Conservation (phyloP, 1,140 invertebrate genomes). For the Calephelis virginiensis region DNA sequence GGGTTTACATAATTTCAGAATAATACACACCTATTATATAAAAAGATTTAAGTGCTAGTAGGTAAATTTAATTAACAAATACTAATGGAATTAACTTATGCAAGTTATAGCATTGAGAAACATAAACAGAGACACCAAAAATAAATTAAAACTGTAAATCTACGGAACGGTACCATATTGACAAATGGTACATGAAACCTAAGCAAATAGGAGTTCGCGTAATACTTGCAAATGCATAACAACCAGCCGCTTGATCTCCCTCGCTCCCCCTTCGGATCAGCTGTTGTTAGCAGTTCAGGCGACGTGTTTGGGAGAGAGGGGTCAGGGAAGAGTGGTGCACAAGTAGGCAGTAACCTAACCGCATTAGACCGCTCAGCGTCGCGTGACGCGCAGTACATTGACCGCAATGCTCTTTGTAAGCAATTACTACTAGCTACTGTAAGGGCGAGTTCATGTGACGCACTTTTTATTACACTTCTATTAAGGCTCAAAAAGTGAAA, state of each 20-base stretch:
- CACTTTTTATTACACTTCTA: background rate
- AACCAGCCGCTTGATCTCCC: slow-evolving; percentile 22
- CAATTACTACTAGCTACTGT: slow-evolving; percentile 45
- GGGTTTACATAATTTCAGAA: too few species aligned
- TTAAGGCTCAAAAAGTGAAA: background rate
- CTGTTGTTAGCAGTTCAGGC: slow-evolving; percentile 17
- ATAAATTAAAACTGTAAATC: slow-evolving; percentile 18
- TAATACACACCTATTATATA: too few species aligned
- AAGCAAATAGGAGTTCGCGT: slow-evolving; percentile 61
- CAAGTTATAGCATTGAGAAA: too few species aligned
- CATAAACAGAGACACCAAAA: too few species aligned
- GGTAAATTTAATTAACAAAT: too few species aligned
- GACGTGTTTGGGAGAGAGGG: slow-evolving; percentile 23
- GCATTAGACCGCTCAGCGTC: slow-evolving; percentile 63
- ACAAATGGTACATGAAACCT: slow-evolving; percentile 42
- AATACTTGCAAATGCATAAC: slow-evolving; percentile 48
- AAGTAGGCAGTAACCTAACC: slow-evolving; percentile 66
- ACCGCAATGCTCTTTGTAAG: slow-evolving; percentile 61
- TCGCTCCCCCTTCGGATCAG: slow-evolving; percentile 9
- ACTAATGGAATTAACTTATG: too few species aligned
- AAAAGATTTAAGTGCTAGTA: too few species aligned
- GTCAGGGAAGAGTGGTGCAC: slow-evolving; percentile 40
- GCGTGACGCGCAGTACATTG: slow-evolving; percentile 65
- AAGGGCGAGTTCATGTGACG: background rate
- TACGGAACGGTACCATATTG: slow-evolving; percentile 12